Conservation (phyloP, 1,140 invertebrate genomes). For the Alviniconcha marisindica region DNA sequence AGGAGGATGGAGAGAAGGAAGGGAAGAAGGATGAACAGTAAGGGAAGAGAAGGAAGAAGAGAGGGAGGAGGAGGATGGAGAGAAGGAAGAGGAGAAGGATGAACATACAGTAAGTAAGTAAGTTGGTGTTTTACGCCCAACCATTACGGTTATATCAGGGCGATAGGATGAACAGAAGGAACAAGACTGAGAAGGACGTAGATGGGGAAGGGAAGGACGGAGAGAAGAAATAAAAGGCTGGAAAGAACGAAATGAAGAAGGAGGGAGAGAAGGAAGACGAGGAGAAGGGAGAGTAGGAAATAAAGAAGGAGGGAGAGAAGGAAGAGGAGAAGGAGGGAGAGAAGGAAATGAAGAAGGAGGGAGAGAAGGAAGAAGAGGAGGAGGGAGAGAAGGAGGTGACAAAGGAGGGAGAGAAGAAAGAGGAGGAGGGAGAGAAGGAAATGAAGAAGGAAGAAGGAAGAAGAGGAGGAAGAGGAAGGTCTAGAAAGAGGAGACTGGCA, state of each 20-base stretch:
- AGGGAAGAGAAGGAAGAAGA: background rate
- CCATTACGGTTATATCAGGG: background rate
- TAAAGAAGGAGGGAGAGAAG: background rate
- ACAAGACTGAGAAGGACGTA: background rate
- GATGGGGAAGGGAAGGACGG: background rate
- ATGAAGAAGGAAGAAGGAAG: background rate
- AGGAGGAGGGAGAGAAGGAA: background rate
- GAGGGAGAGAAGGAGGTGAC: background rate
- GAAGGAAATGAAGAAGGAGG: background rate
- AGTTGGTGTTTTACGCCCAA: background rate
- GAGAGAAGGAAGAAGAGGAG: background rate
- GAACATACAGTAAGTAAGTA: background rate
- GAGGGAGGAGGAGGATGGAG: background rate
- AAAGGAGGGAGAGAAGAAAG: background rate
- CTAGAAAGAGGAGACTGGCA: background rate
- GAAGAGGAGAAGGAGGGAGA: background rate
- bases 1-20: background rate
- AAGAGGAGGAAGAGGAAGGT: background rate
- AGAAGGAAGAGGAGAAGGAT: background rate
- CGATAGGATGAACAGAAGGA: background rate
- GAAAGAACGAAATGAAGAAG: background rate
- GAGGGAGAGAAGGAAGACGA: background rate
- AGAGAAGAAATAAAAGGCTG: background rate
- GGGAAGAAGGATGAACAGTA: too few relatives aligned
- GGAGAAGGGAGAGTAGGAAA: background rate